These are phyloP conservation scores for Carettochelys insculpta DNA, from an alignment of 2,113 vertebrate genomes.

Conservation along the genomic window DNA sequence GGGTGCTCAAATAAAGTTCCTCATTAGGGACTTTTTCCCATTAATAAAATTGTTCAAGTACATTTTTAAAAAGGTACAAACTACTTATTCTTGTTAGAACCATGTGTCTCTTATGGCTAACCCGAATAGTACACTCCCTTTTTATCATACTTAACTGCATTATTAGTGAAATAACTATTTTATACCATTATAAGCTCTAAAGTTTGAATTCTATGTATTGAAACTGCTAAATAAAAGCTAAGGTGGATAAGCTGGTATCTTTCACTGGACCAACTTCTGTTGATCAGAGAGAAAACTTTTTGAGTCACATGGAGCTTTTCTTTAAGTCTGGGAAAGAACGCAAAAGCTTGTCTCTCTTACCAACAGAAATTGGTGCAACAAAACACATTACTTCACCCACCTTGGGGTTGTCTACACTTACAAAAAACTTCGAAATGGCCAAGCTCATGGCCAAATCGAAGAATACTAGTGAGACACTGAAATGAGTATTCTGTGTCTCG, in stretches of 20 bases:
- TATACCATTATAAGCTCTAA: neutral
- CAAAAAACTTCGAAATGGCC: too few relatives aligned
- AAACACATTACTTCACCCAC: neutral
- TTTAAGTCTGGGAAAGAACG: neutral
- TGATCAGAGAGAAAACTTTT: neutral
- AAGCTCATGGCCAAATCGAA: too few relatives aligned
- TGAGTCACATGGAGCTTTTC: neutral
- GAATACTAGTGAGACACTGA: too few relatives aligned
- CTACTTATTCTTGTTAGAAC: neutral
- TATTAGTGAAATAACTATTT: neutral
- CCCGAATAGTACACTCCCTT: neutral
- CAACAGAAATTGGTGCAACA: neutral
- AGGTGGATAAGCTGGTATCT: neutral
- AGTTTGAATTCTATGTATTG: neutral
- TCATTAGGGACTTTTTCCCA: conserved; percentile 20
- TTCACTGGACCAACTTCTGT: neutral
- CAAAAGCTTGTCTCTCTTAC: neutral
- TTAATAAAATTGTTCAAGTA: neutral
- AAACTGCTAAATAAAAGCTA: neutral
- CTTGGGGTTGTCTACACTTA: too few relatives aligned
- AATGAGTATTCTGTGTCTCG: too few relatives aligned
- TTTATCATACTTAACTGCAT: neutral
- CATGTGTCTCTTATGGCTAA: neutral
- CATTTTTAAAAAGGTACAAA: neutral
- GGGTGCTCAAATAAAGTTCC: conserved; percentile 14